Evolutionary conservation across 2,888 invertebrate genomes (phyloP).

Genomic region (Belgica antarctica): DNA sequence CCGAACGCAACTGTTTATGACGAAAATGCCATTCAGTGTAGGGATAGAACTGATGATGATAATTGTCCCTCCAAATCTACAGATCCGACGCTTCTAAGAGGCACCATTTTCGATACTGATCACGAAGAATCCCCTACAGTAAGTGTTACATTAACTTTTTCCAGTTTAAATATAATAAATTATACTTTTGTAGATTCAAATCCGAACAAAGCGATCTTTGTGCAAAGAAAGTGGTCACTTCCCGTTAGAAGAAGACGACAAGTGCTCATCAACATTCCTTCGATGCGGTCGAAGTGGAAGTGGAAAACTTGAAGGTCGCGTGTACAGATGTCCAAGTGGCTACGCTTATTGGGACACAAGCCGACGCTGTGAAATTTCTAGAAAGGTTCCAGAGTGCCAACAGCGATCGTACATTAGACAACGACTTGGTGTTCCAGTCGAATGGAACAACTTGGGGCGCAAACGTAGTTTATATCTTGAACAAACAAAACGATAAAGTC

Average conservation of each 20-base stretch:
- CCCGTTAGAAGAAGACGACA: slow-evolving; percentile 62
- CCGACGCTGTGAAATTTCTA: slow-evolving; percentile 68
- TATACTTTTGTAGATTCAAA: slow-evolving; percentile 61
- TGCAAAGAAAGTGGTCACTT: slow-evolving; percentile 70
- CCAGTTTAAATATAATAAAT: background rate
- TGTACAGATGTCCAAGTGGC: slow-evolving; percentile 74
- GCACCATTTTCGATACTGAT: slow-evolving; percentile 50
- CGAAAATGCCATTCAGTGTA: slow-evolving; percentile 69
- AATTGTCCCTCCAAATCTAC: slow-evolving; percentile 28
- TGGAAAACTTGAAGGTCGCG: slow-evolving; percentile 63
- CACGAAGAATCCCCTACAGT: slow-evolving; percentile 21
- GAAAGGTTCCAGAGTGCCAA: slow-evolving; percentile 62
- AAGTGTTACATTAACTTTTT: background rate
- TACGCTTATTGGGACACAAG: slow-evolving; percentile 77
- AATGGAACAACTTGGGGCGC: slow-evolving; percentile 53
- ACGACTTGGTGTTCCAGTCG: slow-evolving; percentile 50
- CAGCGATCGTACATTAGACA: background rate
- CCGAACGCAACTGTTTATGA: slow-evolving; percentile 75
- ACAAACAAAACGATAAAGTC: slow-evolving; percentile 8
- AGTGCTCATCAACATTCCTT: slow-evolving; percentile 70
- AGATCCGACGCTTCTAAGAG: slow-evolving; percentile 54
- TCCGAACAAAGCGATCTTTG: slow-evolving; percentile 58
- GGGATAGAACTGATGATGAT: slow-evolving; percentile 61
- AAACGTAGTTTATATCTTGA: slow-evolving; percentile 38
- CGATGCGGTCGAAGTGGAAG: slow-evolving; percentile 63